Evolutionary conservation across 2,113 vertebrate species (phyloP).

Genomic region (Halichoerus grypus): DNA sequence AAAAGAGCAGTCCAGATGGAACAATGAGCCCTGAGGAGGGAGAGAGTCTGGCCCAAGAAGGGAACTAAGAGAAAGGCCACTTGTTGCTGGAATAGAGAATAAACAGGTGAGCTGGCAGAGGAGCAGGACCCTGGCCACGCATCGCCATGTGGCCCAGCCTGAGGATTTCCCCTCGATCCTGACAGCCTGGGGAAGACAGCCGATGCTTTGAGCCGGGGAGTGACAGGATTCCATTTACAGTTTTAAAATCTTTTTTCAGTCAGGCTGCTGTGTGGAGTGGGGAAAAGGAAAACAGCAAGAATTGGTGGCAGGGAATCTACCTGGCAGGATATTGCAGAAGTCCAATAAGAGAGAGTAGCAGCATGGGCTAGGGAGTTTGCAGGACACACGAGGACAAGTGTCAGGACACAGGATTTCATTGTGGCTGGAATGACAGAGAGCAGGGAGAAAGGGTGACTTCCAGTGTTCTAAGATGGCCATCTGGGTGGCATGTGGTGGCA

Average conservation of each 20-base stretch:
- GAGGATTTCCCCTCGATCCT: neutral
- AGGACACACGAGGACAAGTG: neutral
- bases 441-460: neutral
- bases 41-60: accelerated
- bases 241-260: neutral
- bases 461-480: neutral
- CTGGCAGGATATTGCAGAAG: neutral
- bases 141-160: accelerated
- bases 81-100: neutral
- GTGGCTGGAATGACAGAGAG: neutral
- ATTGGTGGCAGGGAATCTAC: neutral
- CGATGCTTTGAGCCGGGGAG: neutral
- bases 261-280: neutral
- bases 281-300: neutral
- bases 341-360: neutral
- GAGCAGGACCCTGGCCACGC: accelerated
- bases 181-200: neutral
- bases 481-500: neutral
- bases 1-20: neutral
- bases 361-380: neutral
- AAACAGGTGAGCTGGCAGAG: accelerated
- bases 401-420: neutral
- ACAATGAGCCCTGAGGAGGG: neutral
- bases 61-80: neutral
- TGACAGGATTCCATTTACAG: neutral